Percentiles rank a stretch among this genome's conserved stretches.
Evolutionary conservation across 2,797 vertebrate species (phyloP).

Genomic region (Crenichthys baileyi): DNA sequence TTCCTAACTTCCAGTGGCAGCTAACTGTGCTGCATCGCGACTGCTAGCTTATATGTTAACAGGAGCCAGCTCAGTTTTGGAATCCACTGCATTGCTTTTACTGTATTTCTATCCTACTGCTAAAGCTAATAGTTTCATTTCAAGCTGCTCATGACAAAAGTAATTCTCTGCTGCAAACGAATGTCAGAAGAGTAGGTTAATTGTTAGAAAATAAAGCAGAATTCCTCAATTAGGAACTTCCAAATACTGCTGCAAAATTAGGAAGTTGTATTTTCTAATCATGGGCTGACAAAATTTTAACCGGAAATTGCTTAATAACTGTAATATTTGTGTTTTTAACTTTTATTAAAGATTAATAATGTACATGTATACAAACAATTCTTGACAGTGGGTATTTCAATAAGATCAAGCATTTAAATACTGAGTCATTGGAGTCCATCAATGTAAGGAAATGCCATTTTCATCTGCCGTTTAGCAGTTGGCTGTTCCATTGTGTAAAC

Average conservation of each 20-base stretch:
- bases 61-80: not conserved
- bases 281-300: not conserved
- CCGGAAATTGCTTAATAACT: not conserved
- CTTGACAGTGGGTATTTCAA: too few relatives aligned
- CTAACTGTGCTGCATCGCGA: not conserved
- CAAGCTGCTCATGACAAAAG: not conserved
- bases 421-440: too few relatives aligned
- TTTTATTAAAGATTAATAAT: too few relatives aligned
- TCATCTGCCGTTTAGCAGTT: too few relatives aligned
- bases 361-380: too few relatives aligned
- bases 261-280: not conserved
- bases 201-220: not conserved
- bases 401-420: too few relatives aligned
- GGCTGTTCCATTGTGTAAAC: too few relatives aligned
- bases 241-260: not conserved
- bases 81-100: not conserved
- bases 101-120: not conserved
- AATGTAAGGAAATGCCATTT: too few relatives aligned
- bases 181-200: not conserved
- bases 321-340: not conserved
- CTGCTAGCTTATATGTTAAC: not conserved
- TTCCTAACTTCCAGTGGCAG: not conserved
- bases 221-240: not conserved
- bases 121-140: not conserved
- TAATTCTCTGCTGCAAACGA: not conserved